A percentile compares a stretch with the other conserved stretches of the same genome.
Evolutionary conservation across 2,888 invertebrate species (phyloP).

Genomic region (Meliscaeva auricollis): DNA sequence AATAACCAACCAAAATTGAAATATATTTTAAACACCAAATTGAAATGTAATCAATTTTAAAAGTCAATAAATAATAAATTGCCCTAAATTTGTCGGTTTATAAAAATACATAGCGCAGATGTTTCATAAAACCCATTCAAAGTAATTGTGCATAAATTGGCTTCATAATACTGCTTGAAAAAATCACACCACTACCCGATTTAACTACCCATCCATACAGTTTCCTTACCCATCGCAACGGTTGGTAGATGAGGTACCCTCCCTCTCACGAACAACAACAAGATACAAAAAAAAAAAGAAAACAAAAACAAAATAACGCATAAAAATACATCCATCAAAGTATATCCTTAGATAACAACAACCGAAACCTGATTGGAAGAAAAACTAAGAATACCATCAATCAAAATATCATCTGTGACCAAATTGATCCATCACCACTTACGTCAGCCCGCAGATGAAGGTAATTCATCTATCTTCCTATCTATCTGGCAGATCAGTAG

Average conservation of each 20-base stretch:
- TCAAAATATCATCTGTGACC: conserved; percentile 76
- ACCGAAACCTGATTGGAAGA: conserved; percentile 41
- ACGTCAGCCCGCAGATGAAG: conserved; percentile 49
- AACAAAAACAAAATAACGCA: conserved; percentile 2
- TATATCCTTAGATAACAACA: conserved; percentile 27
- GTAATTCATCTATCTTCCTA: conserved; percentile 69
- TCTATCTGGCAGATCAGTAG: conserved; percentile 62
- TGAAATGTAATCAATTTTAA: conserved; percentile 19
- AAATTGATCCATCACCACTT: conserved; percentile 74
- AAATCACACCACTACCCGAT: conserved; percentile 22
- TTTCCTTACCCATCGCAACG: conserved; percentile 14
- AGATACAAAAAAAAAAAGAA: neutral
- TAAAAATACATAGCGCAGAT: conserved; percentile 39
- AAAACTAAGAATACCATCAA: conserved; percentile 64
- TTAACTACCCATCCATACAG: conserved; percentile 21
- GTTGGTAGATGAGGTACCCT: neutral
- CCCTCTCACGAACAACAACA: neutral
- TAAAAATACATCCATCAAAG: conserved; percentile 43
- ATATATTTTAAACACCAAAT: no score
- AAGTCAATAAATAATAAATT: conserved; percentile 33
- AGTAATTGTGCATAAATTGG: conserved; percentile 49
- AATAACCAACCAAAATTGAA: no score
- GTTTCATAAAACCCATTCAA: conserved; percentile 36
- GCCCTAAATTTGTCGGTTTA: neutral
- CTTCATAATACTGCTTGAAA: conserved; percentile 30